Conservation (phyloP, 2,888 invertebrate genomes). For the Amphiduros pacificus region DNA sequence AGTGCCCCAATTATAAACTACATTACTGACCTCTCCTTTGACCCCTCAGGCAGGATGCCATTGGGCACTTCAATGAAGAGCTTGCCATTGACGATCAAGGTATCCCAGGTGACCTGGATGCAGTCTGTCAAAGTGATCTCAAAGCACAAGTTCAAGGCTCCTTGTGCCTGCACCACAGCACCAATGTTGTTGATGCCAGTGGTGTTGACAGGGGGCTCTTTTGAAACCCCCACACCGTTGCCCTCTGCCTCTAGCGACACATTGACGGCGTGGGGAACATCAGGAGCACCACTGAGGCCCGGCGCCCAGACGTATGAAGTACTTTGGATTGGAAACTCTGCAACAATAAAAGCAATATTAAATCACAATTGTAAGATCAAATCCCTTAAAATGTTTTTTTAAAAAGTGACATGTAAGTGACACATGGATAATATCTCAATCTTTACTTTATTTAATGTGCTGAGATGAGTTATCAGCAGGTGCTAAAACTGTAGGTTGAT, state of each 20-base stretch:
- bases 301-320: conserved; percentile 85
- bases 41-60: conserved; percentile 83
- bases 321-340: conserved; percentile 47
- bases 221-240: conserved; percentile 73
- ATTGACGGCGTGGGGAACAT: conserved; percentile 88
- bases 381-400: too few species aligned
- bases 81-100: conserved; percentile 73
- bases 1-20: too few species aligned
- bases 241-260: conserved; percentile 68
- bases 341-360: background rate
- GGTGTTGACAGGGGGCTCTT: conserved; percentile 69
- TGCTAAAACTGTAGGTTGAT: too few species aligned
- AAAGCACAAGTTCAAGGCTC: conserved; percentile 51
- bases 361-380: too few species aligned
- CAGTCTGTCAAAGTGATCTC: conserved; percentile 22
- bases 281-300: conserved; percentile 99
- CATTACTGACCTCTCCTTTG: conserved; percentile 76
- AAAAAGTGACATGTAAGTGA: too few species aligned
- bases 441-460: too few species aligned
- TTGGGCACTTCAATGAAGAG: conserved; percentile 89
- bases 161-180: conserved; percentile 35
- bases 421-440: too few species aligned
- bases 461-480: too few species aligned
- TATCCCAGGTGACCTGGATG: conserved; percentile 80
- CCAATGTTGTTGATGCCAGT: conserved; percentile 27